Base-by-base conservation (phyloP, 2,888 invertebrate species). In the Psylliodes chrysocephalus region DNA sequence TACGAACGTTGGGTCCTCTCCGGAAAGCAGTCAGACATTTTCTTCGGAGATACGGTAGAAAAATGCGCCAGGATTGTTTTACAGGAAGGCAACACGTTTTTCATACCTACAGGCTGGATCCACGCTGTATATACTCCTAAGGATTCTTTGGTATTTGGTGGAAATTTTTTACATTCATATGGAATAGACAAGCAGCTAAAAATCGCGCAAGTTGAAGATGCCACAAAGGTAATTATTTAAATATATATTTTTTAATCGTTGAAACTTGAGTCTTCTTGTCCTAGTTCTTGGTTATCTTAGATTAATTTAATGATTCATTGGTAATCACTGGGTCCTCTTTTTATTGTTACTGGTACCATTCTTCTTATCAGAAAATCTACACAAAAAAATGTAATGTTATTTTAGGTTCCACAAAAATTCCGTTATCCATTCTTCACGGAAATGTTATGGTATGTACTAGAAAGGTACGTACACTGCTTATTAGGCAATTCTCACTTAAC, bases 51-150 rank as follows among this genome's bases (percentile, higher is more conserved):
- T 78, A 93, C 93, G 19, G 97, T 98, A 0, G 95, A 96, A 74
- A 92, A 94, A 77, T 98, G 98, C 82, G 92, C 94, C 17, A 86
- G 96, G 70, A 93, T 96, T 60, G 85, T 89, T 84, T 79, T 93
- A 17, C 88, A 88, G 73, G 92, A 93, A n/a, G 95, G 96, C 8
- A 91, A 95, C 82, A 99, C 98, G 1, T 94, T 98, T 82, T 95
- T 98, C 81, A 97, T 98, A 75, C 98, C 98, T 7, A 96, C 97
- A 10, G 98, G 98, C 0, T 98, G 98, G 98, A 98, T 98, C 68
- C 98, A 98, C 84, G 98, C 97, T 0, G 98, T 98, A 1, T 98
- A 94, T 82, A 99, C 98, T 0, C 97, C 97, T 1, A 89, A 91
- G 63, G 98, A 98, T 82, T 96, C 97, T 0, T 85, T 99, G 4